A percentile compares a stretch with the other conserved stretches of the same genome.
phyloP scores from a whole-genome alignment of 1,140 invertebrate species.

The Sarcophaga peregrina region DNA sequence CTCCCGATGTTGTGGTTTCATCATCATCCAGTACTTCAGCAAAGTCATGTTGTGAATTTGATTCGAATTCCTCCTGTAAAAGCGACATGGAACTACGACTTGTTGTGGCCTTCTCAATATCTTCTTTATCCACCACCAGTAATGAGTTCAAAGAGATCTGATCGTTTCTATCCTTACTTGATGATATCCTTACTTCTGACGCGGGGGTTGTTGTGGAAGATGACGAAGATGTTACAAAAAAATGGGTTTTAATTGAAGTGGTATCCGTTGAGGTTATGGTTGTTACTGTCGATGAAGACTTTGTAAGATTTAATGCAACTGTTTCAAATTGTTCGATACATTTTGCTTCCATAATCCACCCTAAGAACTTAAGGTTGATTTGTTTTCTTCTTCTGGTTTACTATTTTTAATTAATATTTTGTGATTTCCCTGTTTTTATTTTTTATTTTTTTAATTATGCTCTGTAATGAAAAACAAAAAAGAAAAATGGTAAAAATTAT shows the following conservation, averaged over 20 bases:
- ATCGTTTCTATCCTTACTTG: not conserved
- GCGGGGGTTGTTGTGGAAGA: not conserved
- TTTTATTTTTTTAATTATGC: too few species aligned
- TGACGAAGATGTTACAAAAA: slow-evolving; percentile 6
- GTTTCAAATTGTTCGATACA: slow-evolving; percentile 41
- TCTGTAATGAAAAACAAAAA: too few species aligned
- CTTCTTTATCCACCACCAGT: not conserved
- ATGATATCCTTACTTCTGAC: slow-evolving; percentile 21
- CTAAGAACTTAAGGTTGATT: slow-evolving; percentile 28
- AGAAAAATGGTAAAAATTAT: too few species aligned
- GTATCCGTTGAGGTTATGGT: not conserved
- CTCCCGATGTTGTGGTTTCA: slow-evolving; percentile 58
- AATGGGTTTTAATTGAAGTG: not conserved
- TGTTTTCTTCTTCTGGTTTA: not conserved
- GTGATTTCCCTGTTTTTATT: too few species aligned
- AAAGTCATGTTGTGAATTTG: slow-evolving; percentile 60
- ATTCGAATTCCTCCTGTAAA: slow-evolving; percentile 58
- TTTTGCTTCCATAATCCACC: slow-evolving; percentile 48
- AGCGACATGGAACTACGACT: slow-evolving; percentile 58
- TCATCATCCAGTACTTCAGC: slow-evolving; percentile 60
- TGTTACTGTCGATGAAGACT: slow-evolving; percentile 12
- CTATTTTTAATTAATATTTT: too few species aligned
- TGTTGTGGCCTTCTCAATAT: slow-evolving; percentile 39
- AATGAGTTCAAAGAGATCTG: not conserved
- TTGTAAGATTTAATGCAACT: slow-evolving; percentile 26